These are phyloP conservation scores for Oscheius sp. DNA, from an alignment of 1,140 invertebrate genomes.

Conservation along the genomic window DNA sequence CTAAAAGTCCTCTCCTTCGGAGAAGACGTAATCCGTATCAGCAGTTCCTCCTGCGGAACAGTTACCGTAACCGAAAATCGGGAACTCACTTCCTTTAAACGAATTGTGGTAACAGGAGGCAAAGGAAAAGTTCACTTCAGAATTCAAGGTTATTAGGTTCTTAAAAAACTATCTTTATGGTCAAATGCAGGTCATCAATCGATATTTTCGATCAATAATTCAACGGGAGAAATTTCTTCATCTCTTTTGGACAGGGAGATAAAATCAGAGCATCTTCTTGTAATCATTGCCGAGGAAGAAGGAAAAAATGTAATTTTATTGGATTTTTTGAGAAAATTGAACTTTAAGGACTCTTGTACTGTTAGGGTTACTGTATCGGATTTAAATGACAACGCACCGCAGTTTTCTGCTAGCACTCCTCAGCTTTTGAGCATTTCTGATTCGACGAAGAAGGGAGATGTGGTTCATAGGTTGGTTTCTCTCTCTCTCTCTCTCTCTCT, in stretches of 20 bases:
- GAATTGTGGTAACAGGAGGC: constrained; percentile 31
- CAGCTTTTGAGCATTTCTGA: constrained; percentile 17
- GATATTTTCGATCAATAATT: constrained; percentile 73
- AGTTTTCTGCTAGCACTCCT: constrained; percentile 65
- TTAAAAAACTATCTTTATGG: background rate
- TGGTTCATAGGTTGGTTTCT: too few relatives aligned
- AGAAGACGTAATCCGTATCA: constrained; percentile 15
- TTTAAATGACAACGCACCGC: constrained; percentile 83
- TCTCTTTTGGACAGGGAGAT: constrained; percentile 76
- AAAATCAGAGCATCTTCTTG: constrained; percentile 73
- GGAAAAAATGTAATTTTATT: constrained; percentile 71
- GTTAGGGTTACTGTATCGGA: constrained; percentile 79
- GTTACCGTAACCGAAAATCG: constrained; percentile 34
- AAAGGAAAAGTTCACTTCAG: constrained; percentile 12
- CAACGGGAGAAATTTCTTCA: constrained; percentile 72
- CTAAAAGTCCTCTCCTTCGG: background rate
- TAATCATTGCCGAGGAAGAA: constrained; percentile 76
- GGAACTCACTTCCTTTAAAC: constrained; percentile 18
- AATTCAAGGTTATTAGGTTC: constrained; percentile 25
- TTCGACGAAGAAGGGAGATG: constrained; percentile 66
- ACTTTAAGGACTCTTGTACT: constrained; percentile 68
- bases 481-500: too few relatives aligned
- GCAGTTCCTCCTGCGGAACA: constrained; percentile 30
- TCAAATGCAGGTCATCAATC: background rate
- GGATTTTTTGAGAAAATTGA: background rate